Percentiles rank a stretch among this genome's conserved stretches.
These are phyloP conservation scores for Artibeus jamaicensis DNA, from an alignment of 2,797 vertebrate species.

Conservation along the genomic window DNA sequence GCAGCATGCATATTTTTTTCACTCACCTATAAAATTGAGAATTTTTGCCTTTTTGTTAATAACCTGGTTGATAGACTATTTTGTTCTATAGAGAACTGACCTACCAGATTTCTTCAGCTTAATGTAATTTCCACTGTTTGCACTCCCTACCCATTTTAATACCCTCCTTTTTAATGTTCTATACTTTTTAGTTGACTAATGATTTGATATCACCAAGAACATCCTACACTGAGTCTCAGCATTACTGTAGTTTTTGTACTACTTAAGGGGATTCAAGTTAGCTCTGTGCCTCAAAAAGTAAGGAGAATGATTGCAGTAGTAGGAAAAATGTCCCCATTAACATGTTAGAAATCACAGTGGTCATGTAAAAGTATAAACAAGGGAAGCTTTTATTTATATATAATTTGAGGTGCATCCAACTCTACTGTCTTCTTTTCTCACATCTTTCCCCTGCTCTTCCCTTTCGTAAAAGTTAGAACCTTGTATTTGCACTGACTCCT, in stretches of 20 bases:
- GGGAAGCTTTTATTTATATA: neutral
- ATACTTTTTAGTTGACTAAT: neutral
- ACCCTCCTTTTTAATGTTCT: neutral
- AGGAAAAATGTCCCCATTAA: neutral
- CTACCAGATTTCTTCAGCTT: neutral
- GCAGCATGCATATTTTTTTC: neutral
- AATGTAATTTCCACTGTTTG: neutral
- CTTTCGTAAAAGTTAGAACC: conserved; percentile 4
- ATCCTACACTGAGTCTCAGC: neutral
- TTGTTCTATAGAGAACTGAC: conserved; percentile 1
- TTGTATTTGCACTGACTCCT: neutral
- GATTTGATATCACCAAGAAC: neutral
- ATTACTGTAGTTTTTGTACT: neutral
- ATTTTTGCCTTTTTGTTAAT: neutral
- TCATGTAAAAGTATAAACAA: neutral
- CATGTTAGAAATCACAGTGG: neutral
- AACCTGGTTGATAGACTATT: neutral
- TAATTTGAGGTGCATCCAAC: neutral
- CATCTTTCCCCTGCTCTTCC: neutral
- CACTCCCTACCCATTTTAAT: neutral
- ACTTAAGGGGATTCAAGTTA: neutral
- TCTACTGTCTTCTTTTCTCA: neutral
- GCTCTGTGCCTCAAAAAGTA: neutral
- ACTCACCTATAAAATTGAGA: neutral
- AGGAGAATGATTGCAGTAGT: neutral